These are phyloP conservation scores for Diglossa cyanea DNA, from an alignment of 2,797 vertebrate species.

Conservation along the genomic window DNA sequence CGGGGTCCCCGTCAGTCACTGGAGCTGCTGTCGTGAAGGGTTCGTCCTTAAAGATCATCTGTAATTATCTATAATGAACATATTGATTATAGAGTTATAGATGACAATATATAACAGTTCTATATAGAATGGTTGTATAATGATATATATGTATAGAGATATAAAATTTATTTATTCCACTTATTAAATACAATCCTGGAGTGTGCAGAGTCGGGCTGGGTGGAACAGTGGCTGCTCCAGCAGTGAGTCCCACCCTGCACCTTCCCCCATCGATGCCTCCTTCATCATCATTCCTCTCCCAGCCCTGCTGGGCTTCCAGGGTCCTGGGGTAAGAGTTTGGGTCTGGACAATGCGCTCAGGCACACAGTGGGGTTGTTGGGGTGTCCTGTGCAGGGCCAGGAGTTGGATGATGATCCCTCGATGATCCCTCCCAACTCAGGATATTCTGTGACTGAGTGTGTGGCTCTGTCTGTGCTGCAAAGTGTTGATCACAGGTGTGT, in stretches of 20 bases:
- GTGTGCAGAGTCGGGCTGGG: fast-evolving
- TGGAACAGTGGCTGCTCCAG: fast-evolving
- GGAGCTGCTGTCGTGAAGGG: fast-evolving
- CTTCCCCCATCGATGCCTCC: background rate
- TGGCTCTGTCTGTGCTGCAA: background rate
- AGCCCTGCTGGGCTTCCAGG: background rate
- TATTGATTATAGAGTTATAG: background rate
- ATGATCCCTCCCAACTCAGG: background rate
- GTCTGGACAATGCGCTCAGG: background rate
- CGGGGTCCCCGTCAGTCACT: fast-evolving
- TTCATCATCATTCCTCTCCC: background rate
- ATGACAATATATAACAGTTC: fast-evolving
- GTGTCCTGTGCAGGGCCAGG: background rate
- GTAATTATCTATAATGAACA: fast-evolving
- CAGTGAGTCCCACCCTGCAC: background rate
- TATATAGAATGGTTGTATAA: fast-evolving
- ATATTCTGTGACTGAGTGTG: background rate
- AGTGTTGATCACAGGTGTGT: background rate
- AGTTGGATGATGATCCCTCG: fast-evolving
- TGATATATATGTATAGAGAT: fast-evolving
- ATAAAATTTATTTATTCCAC: background rate
- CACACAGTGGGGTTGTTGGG: background rate
- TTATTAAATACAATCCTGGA: too few species aligned
- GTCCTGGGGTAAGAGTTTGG: background rate
- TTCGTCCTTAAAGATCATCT: background rate